Evolutionary conservation across 2,888 invertebrate species (phyloP).

Genomic region (Elmis aenea): DNA sequence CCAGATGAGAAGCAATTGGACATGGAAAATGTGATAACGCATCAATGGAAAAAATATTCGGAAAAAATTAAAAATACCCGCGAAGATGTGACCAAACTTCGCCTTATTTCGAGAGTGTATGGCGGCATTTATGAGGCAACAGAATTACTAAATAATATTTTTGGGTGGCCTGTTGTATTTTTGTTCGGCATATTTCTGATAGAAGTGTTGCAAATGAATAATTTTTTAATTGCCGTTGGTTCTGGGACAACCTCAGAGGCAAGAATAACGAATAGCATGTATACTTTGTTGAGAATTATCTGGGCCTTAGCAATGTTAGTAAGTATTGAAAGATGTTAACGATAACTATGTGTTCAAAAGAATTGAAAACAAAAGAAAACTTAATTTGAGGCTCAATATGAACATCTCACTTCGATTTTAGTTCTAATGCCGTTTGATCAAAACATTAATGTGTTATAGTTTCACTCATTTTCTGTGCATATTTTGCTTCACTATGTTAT

Average conservation of each 20-base stretch:
- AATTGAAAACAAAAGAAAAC: no score
- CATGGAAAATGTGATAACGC: neutral
- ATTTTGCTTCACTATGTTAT: no score
- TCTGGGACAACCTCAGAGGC: slow-evolving; percentile 4
- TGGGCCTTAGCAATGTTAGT: slow-evolving; percentile 9
- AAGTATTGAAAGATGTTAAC: no score
- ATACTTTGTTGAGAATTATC: slow-evolving; percentile 1
- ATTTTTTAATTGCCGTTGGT: slow-evolving; percentile 10
- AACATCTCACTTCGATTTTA: no score
- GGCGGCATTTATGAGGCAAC: slow-evolving; percentile 6
- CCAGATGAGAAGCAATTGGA: slow-evolving; percentile 2
- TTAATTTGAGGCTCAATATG: no score
- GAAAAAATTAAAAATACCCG: slow-evolving; percentile 9
- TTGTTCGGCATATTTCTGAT: slow-evolving; percentile 2
- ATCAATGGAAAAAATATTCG: slow-evolving; percentile 11
- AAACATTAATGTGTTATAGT: no score
- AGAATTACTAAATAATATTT: slow-evolving; percentile 7
- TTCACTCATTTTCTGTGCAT: no score
- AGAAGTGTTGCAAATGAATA: slow-evolving; percentile 7
- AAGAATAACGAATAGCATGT: slow-evolving; percentile 1
- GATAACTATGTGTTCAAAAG: no score
- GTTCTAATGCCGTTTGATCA: no score
- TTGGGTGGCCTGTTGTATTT: slow-evolving; percentile 8
- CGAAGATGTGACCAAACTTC: slow-evolving; percentile 15
- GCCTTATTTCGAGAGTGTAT: slow-evolving; percentile 10